Conservation (phyloP, 92 coral and sea anemone species). For the Zoanthus sansibaricus region DNA sequence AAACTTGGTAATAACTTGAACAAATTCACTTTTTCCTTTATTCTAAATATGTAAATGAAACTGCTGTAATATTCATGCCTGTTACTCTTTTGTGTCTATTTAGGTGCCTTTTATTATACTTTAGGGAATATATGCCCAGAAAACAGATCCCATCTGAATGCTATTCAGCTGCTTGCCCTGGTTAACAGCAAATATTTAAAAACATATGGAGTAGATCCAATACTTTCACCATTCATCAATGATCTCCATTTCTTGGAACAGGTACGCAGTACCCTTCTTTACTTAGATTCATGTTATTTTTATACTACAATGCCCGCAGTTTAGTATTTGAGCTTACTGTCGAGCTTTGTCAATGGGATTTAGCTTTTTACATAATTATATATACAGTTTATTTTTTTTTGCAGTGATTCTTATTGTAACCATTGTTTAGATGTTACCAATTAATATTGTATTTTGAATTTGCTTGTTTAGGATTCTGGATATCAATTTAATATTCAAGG, state of each 20-base stretch:
- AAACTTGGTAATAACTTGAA: background rate
- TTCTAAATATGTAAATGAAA: background rate
- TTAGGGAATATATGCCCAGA: conserved; percentile 24
- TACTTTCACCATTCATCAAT: conserved; percentile 14
- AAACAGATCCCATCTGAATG: conserved; percentile 38
- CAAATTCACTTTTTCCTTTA: background rate
- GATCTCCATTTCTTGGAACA: conserved; percentile 23
- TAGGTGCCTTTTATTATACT: conserved; percentile 43
- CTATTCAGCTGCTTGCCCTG: conserved; percentile 13
- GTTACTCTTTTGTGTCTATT: background rate
- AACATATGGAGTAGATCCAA: conserved; percentile 17
- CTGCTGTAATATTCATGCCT: background rate
- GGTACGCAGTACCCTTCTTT: conserved; percentile 13
- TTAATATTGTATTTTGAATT: background rate
- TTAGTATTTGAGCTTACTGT: background rate
- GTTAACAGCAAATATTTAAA: background rate
- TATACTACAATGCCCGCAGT: background rate
- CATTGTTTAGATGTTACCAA: background rate
- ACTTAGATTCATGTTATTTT: background rate
- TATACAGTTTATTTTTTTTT: background rate
- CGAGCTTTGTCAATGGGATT: background rate
- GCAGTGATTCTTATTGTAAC: background rate
- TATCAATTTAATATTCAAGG: background rate
- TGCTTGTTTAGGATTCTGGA: background rate
- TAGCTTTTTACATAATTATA: background rate